These are phyloP conservation scores for Poecilia wingei DNA, from an alignment of 2,797 vertebrate species.

Conservation along the genomic window DNA sequence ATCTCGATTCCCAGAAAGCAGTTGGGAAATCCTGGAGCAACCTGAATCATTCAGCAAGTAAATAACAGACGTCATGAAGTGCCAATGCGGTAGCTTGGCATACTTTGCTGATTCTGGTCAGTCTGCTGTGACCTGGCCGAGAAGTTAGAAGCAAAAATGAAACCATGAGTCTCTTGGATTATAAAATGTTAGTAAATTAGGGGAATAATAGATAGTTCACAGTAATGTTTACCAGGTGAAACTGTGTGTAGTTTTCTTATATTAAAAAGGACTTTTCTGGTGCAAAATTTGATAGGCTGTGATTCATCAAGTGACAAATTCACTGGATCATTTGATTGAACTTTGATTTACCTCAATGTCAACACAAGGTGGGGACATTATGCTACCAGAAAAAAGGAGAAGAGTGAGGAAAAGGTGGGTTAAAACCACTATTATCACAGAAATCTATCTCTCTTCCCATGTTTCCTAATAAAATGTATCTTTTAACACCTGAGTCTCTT, in stretches of 20 bases:
- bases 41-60: conserved; percentile 24
- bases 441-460: neutral
- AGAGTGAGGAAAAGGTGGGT: neutral
- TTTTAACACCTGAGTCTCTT: neutral
- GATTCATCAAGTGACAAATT: neutral
- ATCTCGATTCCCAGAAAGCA: conserved; percentile 62
- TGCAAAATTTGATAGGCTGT: neutral
- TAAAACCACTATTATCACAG: too few species aligned
- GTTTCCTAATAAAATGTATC: neutral
- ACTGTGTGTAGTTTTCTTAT: neutral
- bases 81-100: conserved; percentile 50
- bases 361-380: neutral
- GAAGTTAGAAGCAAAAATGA: neutral
- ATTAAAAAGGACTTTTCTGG: neutral
- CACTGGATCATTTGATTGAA: neutral
- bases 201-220: neutral
- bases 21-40: conserved; percentile 54
- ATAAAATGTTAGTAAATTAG: neutral
- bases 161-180: conserved; percentile 16
- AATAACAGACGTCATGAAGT: conserved; percentile 54
- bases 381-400: neutral
- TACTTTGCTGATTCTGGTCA: conserved; percentile 4
- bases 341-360: neutral
- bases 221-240: neutral
- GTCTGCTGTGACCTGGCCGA: conserved; percentile 6